Conservation (phyloP, 2,888 invertebrate genomes). For the Drosophila putrida region DNA sequence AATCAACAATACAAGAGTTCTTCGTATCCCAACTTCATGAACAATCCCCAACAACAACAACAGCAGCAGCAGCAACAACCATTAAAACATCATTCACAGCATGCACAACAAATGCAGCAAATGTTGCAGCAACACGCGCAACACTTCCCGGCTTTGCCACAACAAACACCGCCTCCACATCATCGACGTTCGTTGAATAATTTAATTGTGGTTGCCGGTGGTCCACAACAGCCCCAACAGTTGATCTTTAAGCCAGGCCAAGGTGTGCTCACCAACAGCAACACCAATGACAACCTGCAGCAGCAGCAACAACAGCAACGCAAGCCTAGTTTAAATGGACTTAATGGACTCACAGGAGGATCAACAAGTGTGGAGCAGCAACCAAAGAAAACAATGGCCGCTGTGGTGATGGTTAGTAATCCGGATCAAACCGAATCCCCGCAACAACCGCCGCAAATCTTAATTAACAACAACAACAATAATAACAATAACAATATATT, state of each 20-base stretch:
- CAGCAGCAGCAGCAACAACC: conserved; percentile 54
- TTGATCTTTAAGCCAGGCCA: conserved; percentile 83
- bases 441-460: conserved; percentile 62
- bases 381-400: conserved; percentile 82
- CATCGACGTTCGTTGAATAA: conserved; percentile 85
- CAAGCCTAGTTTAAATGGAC: conserved; percentile 68
- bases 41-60: conserved; percentile 67
- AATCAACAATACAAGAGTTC: conserved; percentile 83
- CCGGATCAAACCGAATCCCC: conserved; percentile 58
- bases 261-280: conserved; percentile 71
- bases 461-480: conserved; percentile 70
- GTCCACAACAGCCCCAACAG: conserved; percentile 83
- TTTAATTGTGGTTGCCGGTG: conserved; percentile 82
- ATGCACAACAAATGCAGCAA: conserved; percentile 71
- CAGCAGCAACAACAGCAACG: conserved; percentile 57
- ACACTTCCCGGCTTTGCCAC: conserved; percentile 78
- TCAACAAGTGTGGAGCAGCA: conserved; percentile 53
- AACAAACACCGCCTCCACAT: conserved; percentile 75
- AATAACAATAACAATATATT: conserved; percentile 70
- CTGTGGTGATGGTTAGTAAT: conserved; percentile 84
- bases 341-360: conserved; percentile 40
- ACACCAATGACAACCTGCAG: conserved; percentile 50
- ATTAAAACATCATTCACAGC: conserved; percentile 63
- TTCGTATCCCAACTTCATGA: conserved; percentile 84
- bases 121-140: conserved; percentile 74